These are phyloP conservation scores for Sinelater perroti DNA, from an alignment of 2,888 invertebrate species.

Conservation along the genomic window DNA sequence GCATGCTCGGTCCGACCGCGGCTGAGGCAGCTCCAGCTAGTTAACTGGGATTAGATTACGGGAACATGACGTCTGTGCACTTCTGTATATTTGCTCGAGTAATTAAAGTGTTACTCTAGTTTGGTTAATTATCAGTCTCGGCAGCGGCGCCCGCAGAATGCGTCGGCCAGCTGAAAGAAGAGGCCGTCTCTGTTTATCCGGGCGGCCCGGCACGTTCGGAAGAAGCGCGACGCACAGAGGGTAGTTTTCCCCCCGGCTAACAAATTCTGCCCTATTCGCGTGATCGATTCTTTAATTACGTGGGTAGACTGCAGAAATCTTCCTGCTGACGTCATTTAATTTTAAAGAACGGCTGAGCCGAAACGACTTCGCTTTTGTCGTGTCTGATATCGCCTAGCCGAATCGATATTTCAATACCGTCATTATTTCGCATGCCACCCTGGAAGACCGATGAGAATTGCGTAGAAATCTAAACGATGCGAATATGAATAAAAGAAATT, in stretches of 20 bases:
- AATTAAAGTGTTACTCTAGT: constrained; percentile 10
- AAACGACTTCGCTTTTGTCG: constrained; percentile 16
- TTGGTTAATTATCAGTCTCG: constrained; percentile 10
- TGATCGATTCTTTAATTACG: constrained; percentile 50
- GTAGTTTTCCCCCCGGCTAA: constrained; percentile 39
- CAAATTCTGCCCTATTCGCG: constrained; percentile 44
- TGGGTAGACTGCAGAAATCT: constrained; percentile 46
- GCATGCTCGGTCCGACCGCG: not conserved
- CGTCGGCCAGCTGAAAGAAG: not conserved
- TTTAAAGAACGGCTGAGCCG: constrained; percentile 25
- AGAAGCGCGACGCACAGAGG: constrained; percentile 25
- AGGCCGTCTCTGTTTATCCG: constrained; percentile 5
- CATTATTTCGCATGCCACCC: constrained; percentile 11
- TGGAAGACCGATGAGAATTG: not conserved
- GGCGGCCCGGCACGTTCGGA: constrained; percentile 6
- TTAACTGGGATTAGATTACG: constrained; percentile 6
- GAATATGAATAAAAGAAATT: constrained; percentile 10
- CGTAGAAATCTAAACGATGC: not conserved
- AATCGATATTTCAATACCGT: constrained; percentile 17
- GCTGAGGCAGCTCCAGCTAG: constrained; percentile 1
- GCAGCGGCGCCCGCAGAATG: not conserved
- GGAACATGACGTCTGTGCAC: constrained; percentile 3
- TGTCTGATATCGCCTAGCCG: constrained; percentile 1
- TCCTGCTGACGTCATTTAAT: constrained; percentile 39
- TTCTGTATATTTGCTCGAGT: constrained; percentile 2